Evolutionary conservation across 2,888 invertebrate genomes (phyloP), one percentile per base, ranked within the genome.

Genomic region (Ypsolopha sequella): DNA sequence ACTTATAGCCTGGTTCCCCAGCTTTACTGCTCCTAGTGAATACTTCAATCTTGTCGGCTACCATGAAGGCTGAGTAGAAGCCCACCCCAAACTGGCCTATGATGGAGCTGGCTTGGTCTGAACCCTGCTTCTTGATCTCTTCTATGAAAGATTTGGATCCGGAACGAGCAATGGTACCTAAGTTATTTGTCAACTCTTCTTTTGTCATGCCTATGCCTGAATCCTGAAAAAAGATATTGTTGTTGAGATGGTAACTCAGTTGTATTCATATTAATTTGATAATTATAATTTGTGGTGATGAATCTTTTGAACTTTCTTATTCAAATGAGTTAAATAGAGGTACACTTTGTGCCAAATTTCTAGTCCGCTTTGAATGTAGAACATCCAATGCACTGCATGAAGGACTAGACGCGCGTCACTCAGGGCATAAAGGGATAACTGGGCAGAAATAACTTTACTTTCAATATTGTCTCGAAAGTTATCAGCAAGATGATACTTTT

Each of bases 71-170:
- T 10, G 98, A 98, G 76, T 99, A 99, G 77, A 99, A 99, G 1
- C 98, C 99, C 13, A 99, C 99, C 59, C 98, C 99, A 87, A 99
- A 99, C 76, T 99, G 98, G 4, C 98, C 97, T 70, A 98, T 97
- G 51, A 98, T 96, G 56, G 93, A 91, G 48, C 90, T 92, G 9
- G 91, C 90, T 34, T 87, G 78, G 1, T 88, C 85, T 6, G 87
- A 77, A 43, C 90, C 87, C 61, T 92, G 89, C 49, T 91, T 88
- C 68, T 94, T 92, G 34, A 97, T 78, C 73, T 96, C 90, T 68
- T 97, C 93, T 57, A 98, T 79, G 67, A 97, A 98, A 13, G 94
- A 93, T 73, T 98, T 98, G 0, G 98, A 98, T 0, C 98, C 99
- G 53, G 98, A 98, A 61, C 95, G 90, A 1, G 98, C 99, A 66